Base-by-base conservation (phyloP, 2,797 vertebrate species). In the Halcyon smyrnensis region DNA sequence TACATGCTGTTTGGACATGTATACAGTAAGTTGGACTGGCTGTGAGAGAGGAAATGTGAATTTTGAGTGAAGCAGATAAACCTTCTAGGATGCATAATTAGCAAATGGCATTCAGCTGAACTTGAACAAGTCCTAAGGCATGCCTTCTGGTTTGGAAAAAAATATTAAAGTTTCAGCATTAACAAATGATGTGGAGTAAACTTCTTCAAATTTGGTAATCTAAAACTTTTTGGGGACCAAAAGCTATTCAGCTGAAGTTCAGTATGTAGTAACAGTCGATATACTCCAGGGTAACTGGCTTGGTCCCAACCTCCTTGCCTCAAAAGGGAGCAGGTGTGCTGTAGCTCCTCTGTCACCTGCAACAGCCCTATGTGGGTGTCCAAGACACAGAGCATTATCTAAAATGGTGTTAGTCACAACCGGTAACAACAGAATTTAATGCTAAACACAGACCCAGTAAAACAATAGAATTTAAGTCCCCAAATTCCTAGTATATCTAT, bases 391-490 rank as follows among this genome's bases (percentile, higher is more conserved):
- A 82, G 21, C 7, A 5, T 3, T 3, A 11, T 1, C 43, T 41
- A 7, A 89, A 89, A 17, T 56, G 4, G 2, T 8, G 10, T 37
- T 60, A 48, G 23, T 41, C 32, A 17, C 19, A 60, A 53, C 6
- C 18, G 46, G 15, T 15, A 45, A 25, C 9, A 43, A 4, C 8
- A 56, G 12, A 73, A 43, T 41, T 14, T 45, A 37, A 23, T 12
- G 23, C 5, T n/a, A 48, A 73, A 27, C 4, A 9, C 2, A 65
- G 16, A 82, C 28, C 4, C 6, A 69, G 25, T 18, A 57, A n/a
- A 18, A 45, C 0, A 37, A 41, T 4, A 30, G 2, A 84, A 39
- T 2, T 2, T 16, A 45, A 63, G 5, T 6, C 54, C 9, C 7
- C 4, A 43, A 20, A 64, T 59, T 70, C 28, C 21, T 87, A 59